A percentile compares a stretch with the other conserved stretches of the same genome.
Evolutionary conservation across 1,140 invertebrate genomes (phyloP).

Genomic region (Hestina assimilis): DNA sequence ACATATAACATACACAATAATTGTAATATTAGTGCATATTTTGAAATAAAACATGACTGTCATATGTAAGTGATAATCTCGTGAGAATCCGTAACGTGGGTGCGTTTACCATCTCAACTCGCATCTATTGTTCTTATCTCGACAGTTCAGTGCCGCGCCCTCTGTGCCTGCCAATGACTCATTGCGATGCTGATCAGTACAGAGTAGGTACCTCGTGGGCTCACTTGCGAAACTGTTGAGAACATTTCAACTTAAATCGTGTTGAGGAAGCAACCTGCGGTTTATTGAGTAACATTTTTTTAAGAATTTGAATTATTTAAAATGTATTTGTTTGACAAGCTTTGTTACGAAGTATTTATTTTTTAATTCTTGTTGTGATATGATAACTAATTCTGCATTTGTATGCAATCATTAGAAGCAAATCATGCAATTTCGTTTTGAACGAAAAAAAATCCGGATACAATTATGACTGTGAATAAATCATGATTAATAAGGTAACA

Average conservation of each 20-base stretch:
- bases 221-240: constrained; percentile 49
- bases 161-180: constrained; percentile 42
- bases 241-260: constrained; percentile 39
- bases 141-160: constrained; percentile 35
- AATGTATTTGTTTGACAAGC: background rate
- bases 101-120: constrained; percentile 22
- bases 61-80: constrained; percentile 24
- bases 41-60: background rate
- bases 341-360: background rate
- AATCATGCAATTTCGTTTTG: no score
- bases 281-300: constrained; percentile 19
- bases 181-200: constrained; percentile 36
- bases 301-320: no score
- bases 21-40: background rate
- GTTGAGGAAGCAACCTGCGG: constrained; percentile 25
- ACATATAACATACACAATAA: background rate
- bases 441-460: no score
- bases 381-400: no score
- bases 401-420: no score
- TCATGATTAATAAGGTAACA: no score
- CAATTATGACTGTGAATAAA: no score
- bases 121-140: constrained; percentile 42
- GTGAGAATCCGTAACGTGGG: constrained; percentile 28
- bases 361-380: no score
- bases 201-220: constrained; percentile 31